phyloP scores from a whole-genome alignment of 2,113 vertebrate species.

The Puntigrus tetrazona region DNA sequence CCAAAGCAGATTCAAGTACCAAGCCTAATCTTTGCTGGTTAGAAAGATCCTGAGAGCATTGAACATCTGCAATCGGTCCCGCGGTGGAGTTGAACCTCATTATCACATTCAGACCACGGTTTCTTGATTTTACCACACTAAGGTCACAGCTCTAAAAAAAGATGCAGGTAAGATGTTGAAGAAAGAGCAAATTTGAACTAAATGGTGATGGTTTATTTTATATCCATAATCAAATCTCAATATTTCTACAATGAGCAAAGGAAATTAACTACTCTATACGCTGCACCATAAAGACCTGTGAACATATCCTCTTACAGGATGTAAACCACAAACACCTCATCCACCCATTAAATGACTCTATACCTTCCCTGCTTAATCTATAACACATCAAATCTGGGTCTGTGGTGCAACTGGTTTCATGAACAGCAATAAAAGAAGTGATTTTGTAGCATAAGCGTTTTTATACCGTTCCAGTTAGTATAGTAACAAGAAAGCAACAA shows the following conservation, averaged over 20 bases:
- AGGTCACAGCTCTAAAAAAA: conserved; percentile 29
- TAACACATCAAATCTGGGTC: neutral
- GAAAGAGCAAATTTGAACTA: neutral
- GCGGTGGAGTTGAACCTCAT: neutral
- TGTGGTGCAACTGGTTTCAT: neutral
- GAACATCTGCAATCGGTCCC: neutral
- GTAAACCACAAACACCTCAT: conserved; percentile 46
- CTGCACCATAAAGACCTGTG: conserved; percentile 31
- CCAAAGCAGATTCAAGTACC: neutral
- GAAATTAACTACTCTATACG: conserved; percentile 25
- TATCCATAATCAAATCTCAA: neutral
- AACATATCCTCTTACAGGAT: conserved; percentile 39
- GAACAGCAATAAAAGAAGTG: neutral
- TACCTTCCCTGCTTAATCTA: neutral
- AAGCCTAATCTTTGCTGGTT: neutral
- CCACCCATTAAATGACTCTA: conserved; percentile 9
- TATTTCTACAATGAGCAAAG: conserved; percentile 25
- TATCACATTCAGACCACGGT: neutral
- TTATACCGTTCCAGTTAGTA: neutral
- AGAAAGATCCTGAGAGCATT: neutral
- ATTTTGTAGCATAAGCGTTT: neutral
- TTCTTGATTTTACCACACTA: conserved; percentile 1
- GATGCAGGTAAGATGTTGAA: neutral
- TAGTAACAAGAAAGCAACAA: neutral
- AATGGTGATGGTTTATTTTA: neutral